Evolutionary conservation across 2,888 invertebrate species (phyloP), one percentile per base, ranked within the genome.

Genomic region (Sussaba pulchella): DNA sequence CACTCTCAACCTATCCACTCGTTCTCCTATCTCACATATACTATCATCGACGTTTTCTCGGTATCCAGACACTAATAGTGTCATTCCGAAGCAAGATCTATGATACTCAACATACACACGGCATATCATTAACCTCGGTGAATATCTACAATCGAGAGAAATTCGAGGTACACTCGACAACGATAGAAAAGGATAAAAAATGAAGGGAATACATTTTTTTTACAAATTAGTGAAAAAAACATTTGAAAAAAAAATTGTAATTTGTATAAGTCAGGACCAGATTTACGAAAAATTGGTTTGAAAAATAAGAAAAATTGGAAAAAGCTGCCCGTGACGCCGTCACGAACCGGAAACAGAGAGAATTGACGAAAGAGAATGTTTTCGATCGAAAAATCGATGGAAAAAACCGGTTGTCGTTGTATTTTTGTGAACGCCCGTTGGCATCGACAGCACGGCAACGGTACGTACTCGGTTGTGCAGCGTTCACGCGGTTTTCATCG

Each of bases 391-490:
- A 80, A 80, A 80, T 80, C 71, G 26, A 45, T 54, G 24, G 52
- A 17, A 67, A 72, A 72, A 80, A 80, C 79, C 79, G 79, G 79
- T 80, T 80, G 75, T 80, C 74, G 63, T 17, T 39, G 43, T 52
- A 61, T 8, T 31, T 14, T 61, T 41, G 63, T 41, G 57, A 61
- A 63, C 75, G 80, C 79, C 77, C n/a, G n/a, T 66, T 45, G 61
- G 36, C 41, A 6, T 12, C 50, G 50, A n/a, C 21, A 47, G 54
- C 41, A 66, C 50, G 24, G 43, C 24, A 17, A 54, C 72, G 57
- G 63, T 64, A 59, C 59, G 61, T 69, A 64, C 54, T 52, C 50
- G 64, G 54, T 54, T 26, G 57, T n/a, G n/a, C n/a, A n/a, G n/a
- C 17, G 61, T 50, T 39, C 61, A 31, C 36, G 72, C 45, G 43